phyloP scores from a whole-genome alignment of 2,888 invertebrate species.

The Ctenicera cuprea region DNA sequence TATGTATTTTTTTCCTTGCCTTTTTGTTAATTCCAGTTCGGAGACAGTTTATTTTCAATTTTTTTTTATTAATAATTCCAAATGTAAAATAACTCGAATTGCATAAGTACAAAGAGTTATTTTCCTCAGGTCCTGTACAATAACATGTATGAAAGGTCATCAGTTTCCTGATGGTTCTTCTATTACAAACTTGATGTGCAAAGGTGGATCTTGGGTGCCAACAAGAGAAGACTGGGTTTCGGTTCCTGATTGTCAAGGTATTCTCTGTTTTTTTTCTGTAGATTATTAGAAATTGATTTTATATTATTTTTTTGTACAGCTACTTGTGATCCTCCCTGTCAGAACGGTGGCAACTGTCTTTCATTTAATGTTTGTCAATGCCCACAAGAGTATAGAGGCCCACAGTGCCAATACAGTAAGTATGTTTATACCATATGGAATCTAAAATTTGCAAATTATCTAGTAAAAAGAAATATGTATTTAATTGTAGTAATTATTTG shows the following conservation, averaged over 20 bases:
- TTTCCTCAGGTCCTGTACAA: slow-evolving; percentile 78
- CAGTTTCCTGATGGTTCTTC: slow-evolving; percentile 83
- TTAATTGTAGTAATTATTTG: not conserved
- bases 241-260: slow-evolving; percentile 84
- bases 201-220: slow-evolving; percentile 83
- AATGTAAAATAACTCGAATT: too few species aligned
- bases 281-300: slow-evolving; percentile 10
- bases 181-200: slow-evolving; percentile 81
- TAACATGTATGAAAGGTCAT: slow-evolving; percentile 80
- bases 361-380: slow-evolving; percentile 87
- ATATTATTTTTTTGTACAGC: slow-evolving; percentile 68
- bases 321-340: slow-evolving; percentile 82
- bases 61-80: too few species aligned
- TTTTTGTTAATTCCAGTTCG: too few species aligned
- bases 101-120: too few species aligned
- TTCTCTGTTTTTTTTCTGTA: slow-evolving; percentile 55
- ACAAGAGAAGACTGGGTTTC: slow-evolving; percentile 77
- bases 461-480: not conserved
- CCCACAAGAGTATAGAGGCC: slow-evolving; percentile 81
- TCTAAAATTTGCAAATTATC: too few species aligned
- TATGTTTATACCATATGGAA: slow-evolving; percentile 33
- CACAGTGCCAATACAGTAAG: slow-evolving; percentile 83
- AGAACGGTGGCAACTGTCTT: slow-evolving; percentile 89
- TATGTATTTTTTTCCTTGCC: too few species aligned
- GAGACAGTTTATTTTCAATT: too few species aligned